Base-by-base conservation (phyloP, 2,113 vertebrate genomes). In the Esox niger region DNA sequence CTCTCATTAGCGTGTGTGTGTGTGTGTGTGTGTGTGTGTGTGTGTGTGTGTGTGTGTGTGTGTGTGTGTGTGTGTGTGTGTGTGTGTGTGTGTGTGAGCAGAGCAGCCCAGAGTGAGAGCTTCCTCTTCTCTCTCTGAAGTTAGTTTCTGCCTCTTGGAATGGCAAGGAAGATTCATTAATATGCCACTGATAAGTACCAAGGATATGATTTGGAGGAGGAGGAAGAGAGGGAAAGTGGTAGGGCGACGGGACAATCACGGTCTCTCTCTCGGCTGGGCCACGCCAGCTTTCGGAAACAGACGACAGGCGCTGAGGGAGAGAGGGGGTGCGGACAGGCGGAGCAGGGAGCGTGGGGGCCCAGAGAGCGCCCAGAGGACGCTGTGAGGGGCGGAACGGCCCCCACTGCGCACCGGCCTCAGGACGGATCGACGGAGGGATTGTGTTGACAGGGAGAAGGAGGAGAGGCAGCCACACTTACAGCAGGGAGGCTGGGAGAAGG, bases 361-460 rank as follows among this genome's bases (percentile, higher is more conserved):
- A 77, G 79, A 84, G 82, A 84, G 82, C 85, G 80, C 84, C 79
- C 79, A 87, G 84, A 88, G 85, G 87, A 89, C 79, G 55, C 84
- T 9, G 84, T 64, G 62, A 86, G 88, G 78, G 84, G 82, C 64
- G 82, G 86, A 86, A 72, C 25, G 72, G 68, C 78, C 79, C 84
- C 88, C 33, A 55, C 77, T 8, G 83, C 27, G 82, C 75, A 58
- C 58, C 32, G 64, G 56, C 71, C 62, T 66, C 70, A 69, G 64
- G 66, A 86, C 77, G 64, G 78, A 86, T 86, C 52, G 70, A 73
- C 71, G n/a, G 62, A 66, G 54, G 74, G 71, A 86, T 84, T 79
- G 82, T 84, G 78, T 87, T 90, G 91, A 90, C 90, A 89, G 80
- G 84, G 86, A 80, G 86, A 84, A 83, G 86, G 87, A 66, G 74